Percentiles rank a stretch among this genome's conserved stretches.
These are phyloP conservation scores for Lamproptera curius DNA, from an alignment of 2,888 invertebrate species.

Conservation along the genomic window DNA sequence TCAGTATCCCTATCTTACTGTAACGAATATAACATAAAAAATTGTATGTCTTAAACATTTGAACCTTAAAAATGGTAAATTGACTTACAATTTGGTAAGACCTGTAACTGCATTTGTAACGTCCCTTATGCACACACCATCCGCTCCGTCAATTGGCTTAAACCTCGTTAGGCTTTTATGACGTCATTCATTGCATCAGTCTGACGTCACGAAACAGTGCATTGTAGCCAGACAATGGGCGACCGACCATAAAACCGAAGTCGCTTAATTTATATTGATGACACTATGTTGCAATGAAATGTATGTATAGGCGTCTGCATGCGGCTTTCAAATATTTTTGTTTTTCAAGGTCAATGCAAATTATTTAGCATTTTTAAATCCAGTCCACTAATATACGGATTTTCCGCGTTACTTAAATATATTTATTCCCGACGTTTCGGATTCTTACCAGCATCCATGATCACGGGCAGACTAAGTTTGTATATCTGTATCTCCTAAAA, in stretches of 20 bases:
- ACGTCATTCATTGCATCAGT: slow-evolving; percentile 57
- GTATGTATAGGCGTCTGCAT: too few species aligned
- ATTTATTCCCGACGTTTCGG: too few species aligned
- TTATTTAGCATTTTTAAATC: too few species aligned
- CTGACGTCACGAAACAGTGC: slow-evolving; percentile 40
- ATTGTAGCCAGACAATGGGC: slow-evolving; percentile 35
- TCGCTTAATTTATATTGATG: slow-evolving; percentile 43
- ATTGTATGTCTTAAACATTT: slow-evolving; percentile 17
- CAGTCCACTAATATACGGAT: too few species aligned
- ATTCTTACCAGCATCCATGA: too few species aligned
- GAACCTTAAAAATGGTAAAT: slow-evolving; percentile 16
- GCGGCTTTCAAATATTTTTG: too few species aligned
- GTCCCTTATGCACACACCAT: slow-evolving; percentile 33
- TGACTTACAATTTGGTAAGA: background rate
- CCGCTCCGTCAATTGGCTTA: slow-evolving; percentile 58
- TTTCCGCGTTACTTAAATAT: too few species aligned
- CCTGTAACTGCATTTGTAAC: background rate
- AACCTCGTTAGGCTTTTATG: slow-evolving; percentile 58
- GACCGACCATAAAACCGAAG: slow-evolving; percentile 37
- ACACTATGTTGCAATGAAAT: slow-evolving; percentile 28
- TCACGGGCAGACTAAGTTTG: too few species aligned
- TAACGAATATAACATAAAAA: slow-evolving; percentile 1
- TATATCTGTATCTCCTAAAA: too few species aligned
- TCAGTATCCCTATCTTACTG: too few species aligned
- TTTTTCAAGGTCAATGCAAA: too few species aligned